phyloP scores from a whole-genome alignment of 2,113 vertebrate genomes.

The Emydura subglobosa region DNA sequence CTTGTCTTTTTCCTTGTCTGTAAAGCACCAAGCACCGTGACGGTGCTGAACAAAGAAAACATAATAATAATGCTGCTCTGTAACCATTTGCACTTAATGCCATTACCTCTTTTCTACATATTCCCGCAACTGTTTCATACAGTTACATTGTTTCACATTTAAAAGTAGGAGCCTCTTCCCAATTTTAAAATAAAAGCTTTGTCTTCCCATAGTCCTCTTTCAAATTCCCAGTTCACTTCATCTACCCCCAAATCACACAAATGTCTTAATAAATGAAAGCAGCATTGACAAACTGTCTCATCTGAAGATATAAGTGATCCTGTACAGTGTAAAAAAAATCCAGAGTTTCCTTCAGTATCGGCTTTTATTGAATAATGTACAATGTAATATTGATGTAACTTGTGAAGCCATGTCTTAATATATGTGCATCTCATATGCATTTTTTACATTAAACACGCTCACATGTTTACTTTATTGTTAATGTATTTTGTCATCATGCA shows the following conservation, averaged over 20 bases:
- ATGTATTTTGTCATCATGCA: background rate
- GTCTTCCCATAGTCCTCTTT: background rate
- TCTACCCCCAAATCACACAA: background rate
- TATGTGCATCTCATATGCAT: background rate
- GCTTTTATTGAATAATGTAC: conserved; percentile 9
- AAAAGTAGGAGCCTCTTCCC: background rate
- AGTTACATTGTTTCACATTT: background rate
- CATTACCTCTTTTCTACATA: background rate
- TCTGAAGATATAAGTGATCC: conserved; percentile 41
- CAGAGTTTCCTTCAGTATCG: background rate
- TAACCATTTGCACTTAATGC: background rate
- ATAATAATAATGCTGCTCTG: background rate
- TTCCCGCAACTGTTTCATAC: background rate
- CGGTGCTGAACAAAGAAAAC: background rate
- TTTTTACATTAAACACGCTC: conserved; percentile 4
- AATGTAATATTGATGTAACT: background rate
- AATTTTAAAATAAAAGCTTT: background rate
- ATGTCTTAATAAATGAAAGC: background rate
- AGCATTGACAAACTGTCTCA: background rate
- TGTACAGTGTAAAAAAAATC: conserved; percentile 9
- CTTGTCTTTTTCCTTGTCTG: background rate
- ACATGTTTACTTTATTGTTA: background rate
- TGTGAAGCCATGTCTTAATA: background rate
- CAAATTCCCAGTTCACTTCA: background rate
- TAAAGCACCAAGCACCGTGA: background rate